Percentiles rank a stretch among this genome's conserved stretches.
Conservation (phyloP, 2,113 vertebrate species). For the Scomber scombrus region DNA sequence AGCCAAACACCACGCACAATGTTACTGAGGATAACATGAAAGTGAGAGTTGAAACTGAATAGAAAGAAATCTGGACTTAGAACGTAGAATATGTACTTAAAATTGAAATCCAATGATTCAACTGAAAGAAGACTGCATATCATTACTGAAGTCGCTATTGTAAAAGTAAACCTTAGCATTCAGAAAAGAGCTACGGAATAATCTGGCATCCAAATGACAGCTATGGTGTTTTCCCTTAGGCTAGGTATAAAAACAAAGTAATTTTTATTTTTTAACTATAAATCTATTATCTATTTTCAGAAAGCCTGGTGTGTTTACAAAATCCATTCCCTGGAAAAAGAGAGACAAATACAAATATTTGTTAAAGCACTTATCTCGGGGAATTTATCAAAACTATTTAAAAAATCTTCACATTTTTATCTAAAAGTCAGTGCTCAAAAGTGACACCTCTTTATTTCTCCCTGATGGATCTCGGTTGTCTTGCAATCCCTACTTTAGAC, state of each 20-base stretch:
- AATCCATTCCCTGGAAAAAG: conserved; percentile 42
- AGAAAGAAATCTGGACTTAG: conserved; percentile 25
- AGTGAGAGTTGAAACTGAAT: conserved; percentile 3
- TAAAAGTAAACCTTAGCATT: conserved; percentile 19
- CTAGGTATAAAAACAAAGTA: conserved; percentile 25
- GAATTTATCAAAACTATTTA: conserved; percentile 26
- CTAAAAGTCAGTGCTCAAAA: conserved; percentile 5
- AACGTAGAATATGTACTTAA: conserved; percentile 9
- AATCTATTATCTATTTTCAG: conserved; percentile 58
- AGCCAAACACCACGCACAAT: conserved; percentile 68
- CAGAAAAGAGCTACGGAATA: conserved; percentile 34
- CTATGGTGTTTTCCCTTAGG: conserved; percentile 47
- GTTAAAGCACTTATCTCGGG: conserved; percentile 40
- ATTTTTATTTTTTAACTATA: conserved; percentile 44
- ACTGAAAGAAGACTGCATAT: neutral
- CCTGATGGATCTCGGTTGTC: neutral
- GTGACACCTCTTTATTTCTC: neutral
- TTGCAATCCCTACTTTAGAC: neutral
- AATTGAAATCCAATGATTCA: conserved; percentile 17
- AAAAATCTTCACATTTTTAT: conserved; percentile 38
- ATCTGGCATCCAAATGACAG: conserved; percentile 50
- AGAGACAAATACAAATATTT: conserved; percentile 26
- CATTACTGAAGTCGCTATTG: neutral
- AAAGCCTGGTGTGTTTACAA: conserved; percentile 42
- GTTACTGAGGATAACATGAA: neutral